These are phyloP conservation scores for Tauraco hartlaubi DNA, from an alignment of 2,797 vertebrate species.

Conservation along the genomic window DNA sequence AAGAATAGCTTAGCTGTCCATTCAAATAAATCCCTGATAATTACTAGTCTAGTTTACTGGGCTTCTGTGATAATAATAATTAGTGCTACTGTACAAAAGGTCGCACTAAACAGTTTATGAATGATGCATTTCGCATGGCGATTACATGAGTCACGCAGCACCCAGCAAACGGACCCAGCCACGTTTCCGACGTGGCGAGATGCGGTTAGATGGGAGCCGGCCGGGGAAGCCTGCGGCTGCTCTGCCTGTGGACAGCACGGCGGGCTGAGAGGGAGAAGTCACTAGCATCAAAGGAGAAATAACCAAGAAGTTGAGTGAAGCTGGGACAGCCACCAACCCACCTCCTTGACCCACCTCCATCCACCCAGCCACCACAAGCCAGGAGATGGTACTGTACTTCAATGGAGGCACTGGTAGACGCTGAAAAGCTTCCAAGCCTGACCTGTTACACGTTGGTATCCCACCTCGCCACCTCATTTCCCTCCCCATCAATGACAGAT, in stretches of 20 bases:
- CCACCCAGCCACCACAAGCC: neutral
- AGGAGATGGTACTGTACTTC: neutral
- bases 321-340: neutral
- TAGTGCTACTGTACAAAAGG: conserved; percentile 91
- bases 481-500: neutral
- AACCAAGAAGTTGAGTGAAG: neutral
- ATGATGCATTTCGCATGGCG: conserved; percentile 84
- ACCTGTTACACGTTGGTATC: neutral
- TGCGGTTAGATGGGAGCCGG: neutral
- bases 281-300: neutral
- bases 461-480: neutral
- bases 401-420: neutral
- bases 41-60: conserved; percentile 92
- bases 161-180: conserved; percentile 28
- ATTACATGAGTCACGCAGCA: conserved; percentile 77
- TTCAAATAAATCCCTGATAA: conserved; percentile 95
- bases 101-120: conserved; percentile 90
- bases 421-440: neutral
- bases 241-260: neutral
- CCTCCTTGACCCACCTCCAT: neutral
- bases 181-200: neutral
- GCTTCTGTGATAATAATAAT: conserved; percentile 92
- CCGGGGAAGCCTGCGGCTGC: neutral
- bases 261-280: neutral
- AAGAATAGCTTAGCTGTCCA: conserved; percentile 90